phyloP scores from a whole-genome alignment of 2,888 invertebrate species.

The Minunthozetes semirufus region DNA sequence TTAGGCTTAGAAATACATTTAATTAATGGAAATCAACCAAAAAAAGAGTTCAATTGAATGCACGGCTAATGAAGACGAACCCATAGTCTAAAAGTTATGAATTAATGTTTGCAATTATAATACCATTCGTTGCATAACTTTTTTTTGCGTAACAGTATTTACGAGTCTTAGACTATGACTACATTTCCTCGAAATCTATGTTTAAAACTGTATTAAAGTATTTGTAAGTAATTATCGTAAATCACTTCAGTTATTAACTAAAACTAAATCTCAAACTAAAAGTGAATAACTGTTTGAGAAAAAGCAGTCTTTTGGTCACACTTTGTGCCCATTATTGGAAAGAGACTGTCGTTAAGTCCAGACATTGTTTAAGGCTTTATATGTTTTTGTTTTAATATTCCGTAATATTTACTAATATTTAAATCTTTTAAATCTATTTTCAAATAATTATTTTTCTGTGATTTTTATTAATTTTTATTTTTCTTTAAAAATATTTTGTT shows the following conservation, averaged over 20 bases:
- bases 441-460: neutral
- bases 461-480: neutral
- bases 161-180: neutral
- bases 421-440: neutral
- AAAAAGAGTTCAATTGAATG: neutral
- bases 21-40: neutral
- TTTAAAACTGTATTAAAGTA: neutral
- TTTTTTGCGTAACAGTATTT: neutral
- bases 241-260: neutral
- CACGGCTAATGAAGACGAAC: neutral
- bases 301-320: neutral
- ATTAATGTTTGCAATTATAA: neutral
- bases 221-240: neutral
- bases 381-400: neutral
- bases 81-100: neutral
- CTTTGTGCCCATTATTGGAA: too few species aligned
- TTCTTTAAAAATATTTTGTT: neutral
- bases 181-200: slow-evolving; percentile 1
- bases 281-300: neutral
- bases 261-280: neutral
- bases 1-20: neutral
- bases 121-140: neutral
- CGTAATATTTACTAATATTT: neutral
- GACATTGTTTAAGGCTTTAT: neutral
- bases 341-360: neutral